phyloP scores from a whole-genome alignment of 2,113 vertebrate genomes.

The Anolis carolinensis region DNA sequence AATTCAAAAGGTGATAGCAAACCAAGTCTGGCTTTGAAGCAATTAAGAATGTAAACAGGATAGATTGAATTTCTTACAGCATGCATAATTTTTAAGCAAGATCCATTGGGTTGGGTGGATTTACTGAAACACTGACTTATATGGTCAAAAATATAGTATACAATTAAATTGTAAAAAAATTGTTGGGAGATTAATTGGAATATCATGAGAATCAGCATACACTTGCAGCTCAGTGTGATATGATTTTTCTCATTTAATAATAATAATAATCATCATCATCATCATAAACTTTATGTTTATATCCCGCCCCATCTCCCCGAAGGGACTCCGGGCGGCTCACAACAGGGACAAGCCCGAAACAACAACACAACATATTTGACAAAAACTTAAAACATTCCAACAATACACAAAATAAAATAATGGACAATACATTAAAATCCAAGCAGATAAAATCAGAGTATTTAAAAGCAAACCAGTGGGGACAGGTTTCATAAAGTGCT shows the following conservation, averaged over 20 bases:
- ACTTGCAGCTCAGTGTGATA: neutral
- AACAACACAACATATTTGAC: too few species aligned
- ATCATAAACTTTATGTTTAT: too few species aligned
- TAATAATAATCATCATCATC: too few species aligned
- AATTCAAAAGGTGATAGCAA: conserved; percentile 1
- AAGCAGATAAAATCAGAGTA: too few species aligned
- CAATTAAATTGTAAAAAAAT: neutral
- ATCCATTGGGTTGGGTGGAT: neutral
- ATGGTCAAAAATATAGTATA: neutral
- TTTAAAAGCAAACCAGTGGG: too few species aligned
- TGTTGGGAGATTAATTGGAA: neutral
- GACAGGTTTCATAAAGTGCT: too few species aligned
- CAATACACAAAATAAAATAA: too few species aligned
- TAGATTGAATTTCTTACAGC: neutral
- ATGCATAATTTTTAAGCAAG: neutral
- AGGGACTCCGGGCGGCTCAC: too few species aligned
- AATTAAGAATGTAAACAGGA: neutral
- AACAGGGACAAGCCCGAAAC: too few species aligned
- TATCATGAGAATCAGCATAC: neutral
- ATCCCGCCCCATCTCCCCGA: too few species aligned
- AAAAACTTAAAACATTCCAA: too few species aligned
- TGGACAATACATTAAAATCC: too few species aligned
- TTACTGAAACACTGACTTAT: neutral
- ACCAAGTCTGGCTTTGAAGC: neutral
- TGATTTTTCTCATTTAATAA: neutral